phyloP scores from a whole-genome alignment of 2,797 vertebrate genomes.

The Myoxocephalus aenaeus region DNA sequence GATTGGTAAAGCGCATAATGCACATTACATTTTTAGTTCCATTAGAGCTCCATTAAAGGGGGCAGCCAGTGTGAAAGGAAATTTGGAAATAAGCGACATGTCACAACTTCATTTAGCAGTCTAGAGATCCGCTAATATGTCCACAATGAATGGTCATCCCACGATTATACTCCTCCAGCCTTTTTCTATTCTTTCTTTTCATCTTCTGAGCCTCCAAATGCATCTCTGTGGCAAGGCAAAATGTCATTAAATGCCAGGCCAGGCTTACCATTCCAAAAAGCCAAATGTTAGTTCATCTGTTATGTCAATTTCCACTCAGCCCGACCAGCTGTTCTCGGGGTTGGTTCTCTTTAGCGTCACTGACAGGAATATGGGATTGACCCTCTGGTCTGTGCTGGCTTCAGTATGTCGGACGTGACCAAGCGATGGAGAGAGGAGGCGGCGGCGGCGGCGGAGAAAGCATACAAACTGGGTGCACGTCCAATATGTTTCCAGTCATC shows the following conservation, averaged over 20 bases:
- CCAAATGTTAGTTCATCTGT: slow-evolving; percentile 82
- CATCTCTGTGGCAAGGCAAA: slow-evolving; percentile 71
- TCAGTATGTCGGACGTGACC: slow-evolving; percentile 35
- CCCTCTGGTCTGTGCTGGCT: slow-evolving; percentile 27
- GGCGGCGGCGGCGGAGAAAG: neutral
- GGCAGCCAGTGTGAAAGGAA: slow-evolving; percentile 35
- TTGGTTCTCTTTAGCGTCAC: slow-evolving; percentile 56
- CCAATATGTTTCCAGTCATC: neutral
- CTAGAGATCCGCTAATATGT: slow-evolving; percentile 49
- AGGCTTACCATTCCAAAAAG: slow-evolving; percentile 71
- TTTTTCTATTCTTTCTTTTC: neutral
- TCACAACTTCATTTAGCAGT: slow-evolving; percentile 51
- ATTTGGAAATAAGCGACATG: slow-evolving; percentile 43
- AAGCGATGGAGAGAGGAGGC: neutral
- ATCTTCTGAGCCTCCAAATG: slow-evolving; percentile 52
- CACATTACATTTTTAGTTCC: slow-evolving; percentile 25
- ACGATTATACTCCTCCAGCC: slow-evolving; percentile 46
- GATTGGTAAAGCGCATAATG: slow-evolving; percentile 20
- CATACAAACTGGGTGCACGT: neutral
- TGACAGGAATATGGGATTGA: slow-evolving; percentile 52
- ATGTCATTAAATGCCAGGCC: slow-evolving; percentile 85
- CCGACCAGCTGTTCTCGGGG: slow-evolving; percentile 59
- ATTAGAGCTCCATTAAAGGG: slow-evolving; percentile 49
- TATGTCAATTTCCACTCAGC: slow-evolving; percentile 69
- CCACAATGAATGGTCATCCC: slow-evolving; percentile 45